These are phyloP conservation scores for Nixonia krombeini DNA, from an alignment of 1,140 invertebrate genomes.

Conservation along the genomic window DNA sequence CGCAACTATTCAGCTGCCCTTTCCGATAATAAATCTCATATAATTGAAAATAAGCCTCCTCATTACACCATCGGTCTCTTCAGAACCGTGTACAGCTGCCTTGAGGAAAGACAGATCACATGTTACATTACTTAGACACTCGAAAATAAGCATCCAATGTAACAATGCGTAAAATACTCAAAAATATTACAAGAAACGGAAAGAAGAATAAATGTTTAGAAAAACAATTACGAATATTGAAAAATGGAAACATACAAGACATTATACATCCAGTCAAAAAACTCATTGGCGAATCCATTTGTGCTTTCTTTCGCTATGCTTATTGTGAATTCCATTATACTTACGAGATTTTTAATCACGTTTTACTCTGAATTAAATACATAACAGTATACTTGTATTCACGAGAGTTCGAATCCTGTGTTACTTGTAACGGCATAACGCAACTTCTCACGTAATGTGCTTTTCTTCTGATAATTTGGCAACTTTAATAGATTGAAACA, in stretches of 20 bases:
- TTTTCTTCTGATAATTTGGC: constrained; percentile 98
- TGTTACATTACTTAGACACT: too few species aligned
- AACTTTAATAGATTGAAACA: constrained; percentile 99
- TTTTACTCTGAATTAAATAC: constrained; percentile 6
- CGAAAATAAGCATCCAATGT: too few species aligned
- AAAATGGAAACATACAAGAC: constrained; percentile 8
- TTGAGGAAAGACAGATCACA: too few species aligned
- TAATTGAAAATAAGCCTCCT: too few species aligned
- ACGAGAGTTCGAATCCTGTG: constrained; percentile 97
- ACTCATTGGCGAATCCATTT: constrained; percentile 21
- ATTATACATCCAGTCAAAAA: constrained; percentile 26
- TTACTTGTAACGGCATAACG: constrained; percentile 98
- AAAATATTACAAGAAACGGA: background rate
- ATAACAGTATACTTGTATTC: constrained; percentile 7
- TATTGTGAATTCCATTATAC: constrained; percentile 37
- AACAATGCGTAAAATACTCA: too few species aligned
- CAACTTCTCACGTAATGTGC: constrained; percentile 94
- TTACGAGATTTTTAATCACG: constrained; percentile 30
- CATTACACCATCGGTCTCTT: too few species aligned
- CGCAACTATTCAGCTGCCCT: too few species aligned
- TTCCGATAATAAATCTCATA: too few species aligned
- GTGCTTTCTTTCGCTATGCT: constrained; percentile 23
- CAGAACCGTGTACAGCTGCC: too few species aligned
- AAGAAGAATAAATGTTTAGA: background rate
- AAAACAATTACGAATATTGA: background rate